These are phyloP conservation scores for Nephrotoma appendiculata DNA, from an alignment of 2,888 invertebrate genomes.

Conservation along the genomic window DNA sequence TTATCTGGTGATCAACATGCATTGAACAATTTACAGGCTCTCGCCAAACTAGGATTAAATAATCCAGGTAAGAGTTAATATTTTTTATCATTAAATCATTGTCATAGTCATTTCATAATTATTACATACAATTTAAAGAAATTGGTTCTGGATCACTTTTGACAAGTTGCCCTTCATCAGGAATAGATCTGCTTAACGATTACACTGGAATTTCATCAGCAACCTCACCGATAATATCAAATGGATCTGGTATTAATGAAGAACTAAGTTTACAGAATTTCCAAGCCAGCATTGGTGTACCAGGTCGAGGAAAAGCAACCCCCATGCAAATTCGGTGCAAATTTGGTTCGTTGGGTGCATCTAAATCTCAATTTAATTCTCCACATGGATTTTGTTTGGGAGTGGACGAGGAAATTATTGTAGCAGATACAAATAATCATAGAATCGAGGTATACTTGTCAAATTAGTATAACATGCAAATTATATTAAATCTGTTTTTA, in stretches of 20 bases:
- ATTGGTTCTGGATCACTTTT: conserved; percentile 1
- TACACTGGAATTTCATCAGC: conserved; percentile 43
- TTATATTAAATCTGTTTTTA: conserved; percentile 24
- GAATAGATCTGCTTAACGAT: conserved; percentile 38
- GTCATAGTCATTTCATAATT: neutral
- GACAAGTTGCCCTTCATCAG: conserved; percentile 42
- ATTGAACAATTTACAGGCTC: conserved; percentile 75
- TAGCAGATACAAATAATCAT: conserved; percentile 94
- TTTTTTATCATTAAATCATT: neutral
- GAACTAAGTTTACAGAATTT: conserved; percentile 33
- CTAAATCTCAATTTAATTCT: conserved; percentile 90
- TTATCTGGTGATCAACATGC: conserved; percentile 61
- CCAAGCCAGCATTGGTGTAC: conserved; percentile 37
- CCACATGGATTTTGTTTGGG: conserved; percentile 96
- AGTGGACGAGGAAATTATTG: conserved; percentile 88
- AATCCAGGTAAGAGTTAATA: conserved; percentile 37
- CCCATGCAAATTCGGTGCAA: conserved; percentile 83
- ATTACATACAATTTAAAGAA: conserved; percentile 8
- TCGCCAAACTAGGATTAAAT: conserved; percentile 70
- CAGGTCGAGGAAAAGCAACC: conserved; percentile 56
- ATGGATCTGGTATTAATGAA: conserved; percentile 32
- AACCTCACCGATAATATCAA: conserved; percentile 41
- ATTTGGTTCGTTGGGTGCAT: conserved; percentile 86
- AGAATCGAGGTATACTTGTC: conserved; percentile 57
- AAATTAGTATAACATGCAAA: neutral